Percentiles rank a stretch among this genome's conserved stretches.
These are phyloP conservation scores for Mactra quadrangularis DNA, from an alignment of 1,140 invertebrate genomes.

Conservation along the genomic window DNA sequence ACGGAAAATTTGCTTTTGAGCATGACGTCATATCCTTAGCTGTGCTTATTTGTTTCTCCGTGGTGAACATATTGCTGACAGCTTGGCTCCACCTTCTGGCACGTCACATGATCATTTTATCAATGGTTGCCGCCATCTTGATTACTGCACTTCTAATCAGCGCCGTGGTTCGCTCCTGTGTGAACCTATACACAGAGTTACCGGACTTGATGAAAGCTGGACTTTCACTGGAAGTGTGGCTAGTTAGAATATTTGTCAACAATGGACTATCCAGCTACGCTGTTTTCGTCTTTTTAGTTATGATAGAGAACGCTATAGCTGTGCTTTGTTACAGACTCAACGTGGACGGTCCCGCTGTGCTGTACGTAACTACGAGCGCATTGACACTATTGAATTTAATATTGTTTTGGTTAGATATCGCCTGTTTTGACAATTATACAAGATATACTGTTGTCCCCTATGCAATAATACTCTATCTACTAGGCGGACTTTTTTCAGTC, in stretches of 20 bases:
- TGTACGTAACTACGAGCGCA: background rate
- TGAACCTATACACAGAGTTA: background rate
- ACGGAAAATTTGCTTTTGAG: conserved; percentile 19
- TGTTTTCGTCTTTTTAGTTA: conserved; percentile 1
- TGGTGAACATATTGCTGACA: conserved; percentile 9
- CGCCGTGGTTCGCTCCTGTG: background rate
- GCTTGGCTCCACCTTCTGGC: conserved; percentile 12
- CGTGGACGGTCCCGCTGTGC: background rate
- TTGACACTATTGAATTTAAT: background rate
- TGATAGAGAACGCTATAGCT: conserved; percentile 15
- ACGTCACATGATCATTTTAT: conserved; percentile 18
- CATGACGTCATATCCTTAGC: conserved; percentile 14
- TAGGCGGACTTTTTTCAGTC: conserved; percentile 11
- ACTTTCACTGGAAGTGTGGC: conserved; percentile 19
- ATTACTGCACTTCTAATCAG: background rate
- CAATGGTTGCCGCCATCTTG: conserved; percentile 7
- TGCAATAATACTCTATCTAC: background rate
- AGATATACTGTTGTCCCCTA: conserved; percentile 22
- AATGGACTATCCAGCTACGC: conserved; percentile 17
- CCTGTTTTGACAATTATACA: conserved; percentile 22
- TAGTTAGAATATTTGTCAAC: conserved; percentile 4
- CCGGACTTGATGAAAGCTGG: conserved; percentile 11
- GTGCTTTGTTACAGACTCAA: background rate
- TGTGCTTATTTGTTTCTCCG: conserved; percentile 24
- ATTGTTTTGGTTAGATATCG: conserved; percentile 7